phyloP scores from a whole-genome alignment of 2,113 vertebrate species.

The Solea senegalensis region DNA sequence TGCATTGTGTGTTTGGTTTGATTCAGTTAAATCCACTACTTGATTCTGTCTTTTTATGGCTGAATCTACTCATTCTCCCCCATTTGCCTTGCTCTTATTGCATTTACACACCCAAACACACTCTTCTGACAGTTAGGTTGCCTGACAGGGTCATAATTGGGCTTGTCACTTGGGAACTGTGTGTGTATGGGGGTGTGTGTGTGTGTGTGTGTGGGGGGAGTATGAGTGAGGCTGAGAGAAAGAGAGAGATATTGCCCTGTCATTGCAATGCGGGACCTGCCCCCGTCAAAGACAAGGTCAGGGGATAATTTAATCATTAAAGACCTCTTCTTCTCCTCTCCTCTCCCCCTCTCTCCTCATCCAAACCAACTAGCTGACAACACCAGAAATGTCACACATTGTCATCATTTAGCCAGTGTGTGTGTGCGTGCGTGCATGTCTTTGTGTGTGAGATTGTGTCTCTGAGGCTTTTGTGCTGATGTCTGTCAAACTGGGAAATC shows the following conservation, averaged over 20 bases:
- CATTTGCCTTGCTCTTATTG: slow-evolving; percentile 30
- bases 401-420: slow-evolving; percentile 64
- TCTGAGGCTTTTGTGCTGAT: slow-evolving; percentile 46
- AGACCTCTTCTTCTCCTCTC: slow-evolving; percentile 66
- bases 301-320: slow-evolving; percentile 85
- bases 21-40: not conserved
- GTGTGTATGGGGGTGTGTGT: not conserved
- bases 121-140: slow-evolving; percentile 50
- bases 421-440: slow-evolving; percentile 9
- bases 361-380: slow-evolving; percentile 64
- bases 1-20: not conserved
- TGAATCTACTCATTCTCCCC: slow-evolving; percentile 13
- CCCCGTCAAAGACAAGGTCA: slow-evolving; percentile 81
- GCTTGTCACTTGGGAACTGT: slow-evolving; percentile 73
- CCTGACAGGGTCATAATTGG: slow-evolving; percentile 80
- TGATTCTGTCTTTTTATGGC: slow-evolving; percentile 5
- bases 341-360: slow-evolving; percentile 38
- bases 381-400: slow-evolving; percentile 61
- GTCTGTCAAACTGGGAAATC: slow-evolving; percentile 43
- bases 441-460: slow-evolving; percentile 21
- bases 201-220: slow-evolving; percentile 29
- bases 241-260: slow-evolving; percentile 34
- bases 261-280: slow-evolving; percentile 69
- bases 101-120: slow-evolving; percentile 23
- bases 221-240: not conserved